Evolutionary conservation across 2,888 invertebrate species (phyloP), one percentile per base, ranked within the genome.

Genomic region (Perdita meconis): DNA sequence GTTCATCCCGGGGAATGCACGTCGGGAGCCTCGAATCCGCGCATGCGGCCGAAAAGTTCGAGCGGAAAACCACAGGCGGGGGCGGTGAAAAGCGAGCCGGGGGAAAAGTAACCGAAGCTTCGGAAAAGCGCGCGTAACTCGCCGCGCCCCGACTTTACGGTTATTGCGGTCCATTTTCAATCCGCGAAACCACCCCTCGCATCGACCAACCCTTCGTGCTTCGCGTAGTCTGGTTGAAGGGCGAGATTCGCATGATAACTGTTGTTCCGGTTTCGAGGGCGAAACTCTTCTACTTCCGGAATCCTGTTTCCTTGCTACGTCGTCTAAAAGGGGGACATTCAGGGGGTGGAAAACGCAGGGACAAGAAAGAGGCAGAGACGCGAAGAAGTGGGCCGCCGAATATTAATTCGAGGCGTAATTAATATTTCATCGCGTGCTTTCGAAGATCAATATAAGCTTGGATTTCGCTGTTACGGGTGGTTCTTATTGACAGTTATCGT

Each of bases 161-260:
- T 85, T 82, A 82, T 84, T 78, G 74, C 85, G 72, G 81, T 74
- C 74, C 78, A 75, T 82, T 83, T 85, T 85, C 83, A 78, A 85
- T 85, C 70, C 85, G 59, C 67, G 59, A 57, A 1, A n/a, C n/a
- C n/a, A 70, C 68, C 63, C 75, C 38, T 44, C 63, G 65, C 67
- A 61, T 67, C 61, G 59, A 30, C 30, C 38, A 30, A 19, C 10
- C 30, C 40, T 26, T 19, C 16, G 22, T 60, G 63, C 42, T 44
- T 57, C 60, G 51, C 47, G 47, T 47, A 60, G 63, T 78, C 40
- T 51, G 72, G 63, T 51, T 81, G 82, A 82, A 82, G 77, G 81
- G 77, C 68, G 47, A 64, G 71, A 79, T 69, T 61, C 51, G 70
- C 47, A 75, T 75, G 76, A 82, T 85, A 86, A 83, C 78, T 61